Evolutionary conservation across 1,140 invertebrate genomes (phyloP), one percentile per base, ranked within the genome.

Genomic region (Venturia canescens): DNA sequence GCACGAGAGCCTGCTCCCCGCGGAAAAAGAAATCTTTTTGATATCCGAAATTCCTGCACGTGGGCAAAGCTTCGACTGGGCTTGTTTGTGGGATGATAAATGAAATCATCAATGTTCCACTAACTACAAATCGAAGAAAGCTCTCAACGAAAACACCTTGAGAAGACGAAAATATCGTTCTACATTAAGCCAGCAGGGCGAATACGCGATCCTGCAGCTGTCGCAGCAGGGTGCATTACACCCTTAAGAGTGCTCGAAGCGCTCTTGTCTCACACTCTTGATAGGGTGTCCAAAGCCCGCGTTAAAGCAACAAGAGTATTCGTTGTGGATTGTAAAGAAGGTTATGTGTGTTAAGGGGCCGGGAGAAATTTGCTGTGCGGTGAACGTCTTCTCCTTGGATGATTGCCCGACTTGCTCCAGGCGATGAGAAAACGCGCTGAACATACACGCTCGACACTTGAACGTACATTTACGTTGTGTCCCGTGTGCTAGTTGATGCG

Each of bases 331-430:
- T 48, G 38, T 9, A 71, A 34, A 48, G 63, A 44, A 23, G 67
- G 27, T 60, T 69, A 26, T 79, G 26, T 38, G 23, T 50, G 44
- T 27, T 48, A 60, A 29, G 29, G 23, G 71, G 18, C 23, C 27
- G 3, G 26, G n/a, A 53, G 44, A 67, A 29, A 50, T 78, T 70
- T 71, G 72, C 53, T 48, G 75, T 29, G 48, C 4, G 29, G 18
- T 79, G 63, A 77, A 76, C 31, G 29, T 48, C n/a, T 50, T 63
- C 67, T 71, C 53, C 78, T 71, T 26, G 53, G 75, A 78, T 81
- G 82, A 83, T 81, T 83, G 79, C 79, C 72, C 48, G 70, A 63
- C 29, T 5, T 34, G 79, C 79, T 69, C 44, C 6, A 21, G 76
- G 76, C 76, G 9, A 77, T 27, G 72, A 75, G 80, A 26, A 74